A percentile compares a stretch with the other conserved stretches of the same genome.
Conservation (phyloP, 2,797 vertebrate species). For the Lacerta agilis region DNA sequence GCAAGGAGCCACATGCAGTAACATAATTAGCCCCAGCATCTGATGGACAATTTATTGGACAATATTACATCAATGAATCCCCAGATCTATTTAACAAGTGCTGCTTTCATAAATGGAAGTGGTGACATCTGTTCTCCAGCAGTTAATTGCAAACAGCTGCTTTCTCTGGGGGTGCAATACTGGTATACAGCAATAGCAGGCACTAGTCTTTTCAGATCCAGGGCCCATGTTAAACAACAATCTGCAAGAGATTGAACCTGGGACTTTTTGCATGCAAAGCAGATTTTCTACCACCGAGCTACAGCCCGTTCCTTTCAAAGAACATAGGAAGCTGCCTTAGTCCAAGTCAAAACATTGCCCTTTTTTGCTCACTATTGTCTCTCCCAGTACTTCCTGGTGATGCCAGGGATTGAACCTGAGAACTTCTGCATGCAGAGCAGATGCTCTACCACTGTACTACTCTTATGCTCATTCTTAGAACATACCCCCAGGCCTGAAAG, state of each 20-base stretch:
- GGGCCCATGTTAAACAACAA: background rate
- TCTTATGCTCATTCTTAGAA: background rate
- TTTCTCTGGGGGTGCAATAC: background rate
- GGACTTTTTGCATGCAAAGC: no score
- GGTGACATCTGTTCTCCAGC: background rate
- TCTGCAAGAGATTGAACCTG: background rate
- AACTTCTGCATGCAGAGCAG: no score
- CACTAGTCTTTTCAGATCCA: background rate
- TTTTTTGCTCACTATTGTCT: no score
- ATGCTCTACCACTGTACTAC: no score
- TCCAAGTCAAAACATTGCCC: no score
- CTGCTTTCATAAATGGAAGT: background rate
- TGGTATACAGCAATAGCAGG: background rate
- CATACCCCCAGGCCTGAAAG: background rate
- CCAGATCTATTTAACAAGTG: background rate
- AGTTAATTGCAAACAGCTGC: background rate
- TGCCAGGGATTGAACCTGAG: no score
- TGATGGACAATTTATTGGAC: background rate
- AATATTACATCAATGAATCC: background rate
- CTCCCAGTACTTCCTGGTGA: no score
- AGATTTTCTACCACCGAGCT: no score
- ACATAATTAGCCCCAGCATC: background rate
- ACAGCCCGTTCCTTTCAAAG: no score
- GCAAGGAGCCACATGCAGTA: background rate
- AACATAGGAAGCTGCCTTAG: no score